Evolutionary conservation across 2,888 invertebrate species (phyloP).

Genomic region (Tupiocoris notatus): DNA sequence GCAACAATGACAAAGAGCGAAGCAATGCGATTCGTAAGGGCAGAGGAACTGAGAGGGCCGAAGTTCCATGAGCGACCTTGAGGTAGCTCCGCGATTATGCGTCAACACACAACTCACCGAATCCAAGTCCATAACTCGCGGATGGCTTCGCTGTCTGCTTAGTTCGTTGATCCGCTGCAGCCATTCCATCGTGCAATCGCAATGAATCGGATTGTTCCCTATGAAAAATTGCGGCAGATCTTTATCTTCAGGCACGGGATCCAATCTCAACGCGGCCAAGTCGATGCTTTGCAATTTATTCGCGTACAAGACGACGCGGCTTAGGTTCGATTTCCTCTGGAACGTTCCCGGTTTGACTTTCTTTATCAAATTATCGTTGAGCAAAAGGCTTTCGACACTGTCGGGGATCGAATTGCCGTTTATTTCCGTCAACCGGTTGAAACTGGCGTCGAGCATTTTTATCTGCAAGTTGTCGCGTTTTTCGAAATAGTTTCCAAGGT

Average conservation of each 20-base stretch:
- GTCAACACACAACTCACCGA: slow-evolving; percentile 85
- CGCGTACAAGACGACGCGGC: slow-evolving; percentile 85
- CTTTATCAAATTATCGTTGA: slow-evolving; percentile 83
- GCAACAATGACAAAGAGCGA: slow-evolving; percentile 92
- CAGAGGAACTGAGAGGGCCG: slow-evolving; percentile 84
- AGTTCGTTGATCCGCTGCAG: slow-evolving; percentile 83
- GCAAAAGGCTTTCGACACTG: slow-evolving; percentile 80
- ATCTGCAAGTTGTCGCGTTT: slow-evolving; percentile 73
- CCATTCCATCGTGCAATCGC: slow-evolving; percentile 96
- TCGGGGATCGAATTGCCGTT: slow-evolving; percentile 80
- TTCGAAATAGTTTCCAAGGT: slow-evolving; percentile 83
- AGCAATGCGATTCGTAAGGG: slow-evolving; percentile 89
- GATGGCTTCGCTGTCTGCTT: slow-evolving; percentile 75
- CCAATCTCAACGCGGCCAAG: slow-evolving; percentile 73
- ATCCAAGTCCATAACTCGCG: slow-evolving; percentile 83
- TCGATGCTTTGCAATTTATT: slow-evolving; percentile 82
- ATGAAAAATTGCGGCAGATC: slow-evolving; percentile 84
- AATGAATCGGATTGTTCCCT: slow-evolving; percentile 89
- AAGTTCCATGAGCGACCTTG: slow-evolving; percentile 71
- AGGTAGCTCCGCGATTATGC: slow-evolving; percentile 66
- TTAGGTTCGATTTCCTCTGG: slow-evolving; percentile 77
- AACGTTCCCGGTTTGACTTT: slow-evolving; percentile 82
- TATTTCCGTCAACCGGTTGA: slow-evolving; percentile 81
- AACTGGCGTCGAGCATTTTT: slow-evolving; percentile 84
- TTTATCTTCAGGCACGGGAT: slow-evolving; percentile 70